These are phyloP conservation scores for Phortica okadai DNA, from an alignment of 2,888 invertebrate genomes.

Conservation along the genomic window DNA sequence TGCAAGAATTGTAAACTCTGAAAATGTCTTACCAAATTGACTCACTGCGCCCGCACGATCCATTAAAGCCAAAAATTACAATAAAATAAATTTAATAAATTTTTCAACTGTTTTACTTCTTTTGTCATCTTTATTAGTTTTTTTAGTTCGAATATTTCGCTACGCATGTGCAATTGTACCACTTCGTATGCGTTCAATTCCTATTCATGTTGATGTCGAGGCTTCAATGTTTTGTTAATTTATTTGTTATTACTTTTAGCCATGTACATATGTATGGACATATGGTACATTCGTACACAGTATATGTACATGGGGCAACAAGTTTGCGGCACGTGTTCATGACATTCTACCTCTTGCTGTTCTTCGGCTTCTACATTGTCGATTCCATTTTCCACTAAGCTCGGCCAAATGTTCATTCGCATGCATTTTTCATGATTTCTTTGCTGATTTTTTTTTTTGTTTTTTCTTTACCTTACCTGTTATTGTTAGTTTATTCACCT, in stretches of 20 bases:
- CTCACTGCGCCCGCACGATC: background rate
- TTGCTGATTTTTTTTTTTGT: conserved; percentile 22
- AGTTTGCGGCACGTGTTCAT: conserved; percentile 52
- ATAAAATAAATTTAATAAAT: background rate
- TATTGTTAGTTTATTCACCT: conserved; percentile 6
- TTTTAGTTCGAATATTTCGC: background rate
- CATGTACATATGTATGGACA: background rate
- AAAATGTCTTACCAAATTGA: background rate
- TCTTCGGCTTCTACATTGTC: conserved; percentile 32
- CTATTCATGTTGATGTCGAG: background rate
- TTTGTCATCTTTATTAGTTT: background rate
- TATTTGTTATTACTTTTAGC: too few relatives aligned
- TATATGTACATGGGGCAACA: background rate
- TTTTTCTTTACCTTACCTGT: conserved; percentile 1
- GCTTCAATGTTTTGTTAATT: background rate
- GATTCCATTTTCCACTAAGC: background rate
- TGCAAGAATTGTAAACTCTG: conserved; percentile 55
- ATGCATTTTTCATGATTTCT: conserved; percentile 26
- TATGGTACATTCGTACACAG: background rate
- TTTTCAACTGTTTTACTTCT: background rate
- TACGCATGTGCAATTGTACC: background rate
- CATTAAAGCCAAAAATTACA: background rate
- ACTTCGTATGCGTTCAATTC: background rate
- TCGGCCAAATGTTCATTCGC: background rate
- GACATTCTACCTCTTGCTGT: conserved; percentile 50